Base-by-base conservation (phyloP, 2,113 vertebrate species). In the Hucho hucho region DNA sequence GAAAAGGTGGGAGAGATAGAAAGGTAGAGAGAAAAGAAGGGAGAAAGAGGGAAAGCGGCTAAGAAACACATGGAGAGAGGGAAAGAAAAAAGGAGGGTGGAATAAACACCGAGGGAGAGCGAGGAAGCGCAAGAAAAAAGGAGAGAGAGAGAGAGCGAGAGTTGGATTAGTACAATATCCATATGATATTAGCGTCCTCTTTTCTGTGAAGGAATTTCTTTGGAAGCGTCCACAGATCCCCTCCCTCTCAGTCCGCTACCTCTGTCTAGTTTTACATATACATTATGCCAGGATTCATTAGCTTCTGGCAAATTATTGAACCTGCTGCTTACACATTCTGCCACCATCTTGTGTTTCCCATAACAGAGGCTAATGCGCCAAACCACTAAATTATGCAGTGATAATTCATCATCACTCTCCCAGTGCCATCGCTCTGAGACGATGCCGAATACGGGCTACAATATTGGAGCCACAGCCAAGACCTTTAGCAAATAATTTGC, bases 1-100 rank as follows among this genome's bases (percentile, higher is more conserved):
- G 74, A 78, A 72, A 73, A 81, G 72, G 76, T 73, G 71, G 81
- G 61, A 49, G 75, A 76, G 83, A 75, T 81, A 83, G 69, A 69
- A 69, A 65, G 32, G 29, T 32, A 64, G 32, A 46, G 14, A 5
- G 32, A 18, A 37, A 4, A 14, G 6, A 43, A 3, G 29, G 14
- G 18, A 14, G 29, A 11, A 11, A 43, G 6, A 37, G 12, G 29
- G 49, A 68, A 22, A 72, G n/a, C 7, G 5, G n/a, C 12, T 26
- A 28, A 28, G 79, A 78, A 73, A 46, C 71, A 64, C 69, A 82
- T 29, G 32, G 37, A 43, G 46, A 66, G 28, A 4, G 75, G 65
- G 47, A 18, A 11, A 49, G 1, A 56, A 22, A 74, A 6, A 20
- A 16, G 79, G 16, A n/a, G n/a, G 4, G 65, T 1, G 22, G 0